Conservation (phyloP, 2,113 vertebrate species). For the Tenebrosternarchus preto region DNA sequence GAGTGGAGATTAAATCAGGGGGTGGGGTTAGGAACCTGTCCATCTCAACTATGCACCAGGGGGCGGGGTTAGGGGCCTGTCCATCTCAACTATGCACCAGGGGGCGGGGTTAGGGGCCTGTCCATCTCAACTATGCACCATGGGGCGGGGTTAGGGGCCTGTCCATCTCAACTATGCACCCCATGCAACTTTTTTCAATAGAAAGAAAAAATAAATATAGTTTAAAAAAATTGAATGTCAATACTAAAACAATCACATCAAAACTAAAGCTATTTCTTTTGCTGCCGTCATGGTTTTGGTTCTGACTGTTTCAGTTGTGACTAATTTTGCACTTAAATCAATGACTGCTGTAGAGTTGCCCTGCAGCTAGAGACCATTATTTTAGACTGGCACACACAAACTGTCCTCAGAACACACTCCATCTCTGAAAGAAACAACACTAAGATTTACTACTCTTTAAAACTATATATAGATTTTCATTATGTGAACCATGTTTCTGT, state of each 20-base stretch:
- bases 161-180: neutral
- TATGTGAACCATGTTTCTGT: neutral
- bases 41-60: neutral
- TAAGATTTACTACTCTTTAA: slow-evolving; percentile 1
- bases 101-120: slow-evolving; percentile 6
- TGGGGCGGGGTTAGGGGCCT: slow-evolving; percentile 7
- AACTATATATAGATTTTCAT: slow-evolving; percentile 8
- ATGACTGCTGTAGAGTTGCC: slow-evolving; percentile 30
- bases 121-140: neutral
- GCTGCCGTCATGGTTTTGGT: neutral
- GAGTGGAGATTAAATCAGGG: slow-evolving; percentile 38
- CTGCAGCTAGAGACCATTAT: slow-evolving; percentile 15
- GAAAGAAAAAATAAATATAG: slow-evolving; percentile 18
- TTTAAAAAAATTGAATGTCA: slow-evolving; percentile 33
- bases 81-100: neutral
- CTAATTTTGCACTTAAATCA: slow-evolving; percentile 42
- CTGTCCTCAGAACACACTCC: neutral
- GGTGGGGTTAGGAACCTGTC: slow-evolving; percentile 7
- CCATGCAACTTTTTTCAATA: slow-evolving; percentile 27
- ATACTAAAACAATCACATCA: slow-evolving; percentile 33
- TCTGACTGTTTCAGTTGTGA: slow-evolving; percentile 30
- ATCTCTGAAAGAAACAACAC: slow-evolving; percentile 18
- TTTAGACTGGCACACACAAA: neutral
- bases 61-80: slow-evolving; percentile 3
- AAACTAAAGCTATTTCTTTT: slow-evolving; percentile 34